phyloP scores from a whole-genome alignment of 2,888 invertebrate genomes.

The Heliconius cydno region DNA sequence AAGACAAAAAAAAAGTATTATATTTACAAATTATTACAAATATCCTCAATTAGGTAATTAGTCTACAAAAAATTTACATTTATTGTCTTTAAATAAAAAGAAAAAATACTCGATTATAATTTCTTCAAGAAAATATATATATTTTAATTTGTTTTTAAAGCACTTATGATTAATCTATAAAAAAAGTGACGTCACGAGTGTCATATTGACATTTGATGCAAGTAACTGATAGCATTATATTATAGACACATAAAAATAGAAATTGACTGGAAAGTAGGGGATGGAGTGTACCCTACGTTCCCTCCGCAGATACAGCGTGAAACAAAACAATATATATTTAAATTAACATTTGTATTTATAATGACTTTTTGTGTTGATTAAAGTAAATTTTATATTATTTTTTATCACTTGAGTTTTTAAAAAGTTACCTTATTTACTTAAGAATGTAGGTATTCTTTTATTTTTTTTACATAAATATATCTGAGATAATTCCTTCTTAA shows the following conservation, averaged over 20 bases:
- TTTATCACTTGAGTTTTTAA: too few relatives aligned
- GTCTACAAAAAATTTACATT: neutral
- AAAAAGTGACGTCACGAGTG: neutral
- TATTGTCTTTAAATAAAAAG: neutral
- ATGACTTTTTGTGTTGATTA: neutral
- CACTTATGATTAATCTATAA: neutral
- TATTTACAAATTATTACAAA: neutral
- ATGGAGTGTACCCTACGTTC: neutral
- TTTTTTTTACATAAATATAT: neutral
- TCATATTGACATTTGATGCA: neutral
- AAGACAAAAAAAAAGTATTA: neutral
- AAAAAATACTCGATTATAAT: neutral
- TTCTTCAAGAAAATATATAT: neutral
- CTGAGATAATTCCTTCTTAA: constrained; percentile 29
- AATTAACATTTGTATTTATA: neutral
- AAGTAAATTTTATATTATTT: neutral
- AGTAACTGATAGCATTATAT: neutral
- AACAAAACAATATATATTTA: neutral
- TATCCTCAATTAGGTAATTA: neutral
- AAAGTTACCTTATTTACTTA: neutral
- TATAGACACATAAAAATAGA: neutral
- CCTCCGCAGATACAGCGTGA: neutral
- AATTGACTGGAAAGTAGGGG: neutral
- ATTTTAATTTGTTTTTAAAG: neutral
- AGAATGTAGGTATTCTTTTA: neutral